phyloP scores from a whole-genome alignment of 2,888 invertebrate species.

The Macrophya annulata region DNA sequence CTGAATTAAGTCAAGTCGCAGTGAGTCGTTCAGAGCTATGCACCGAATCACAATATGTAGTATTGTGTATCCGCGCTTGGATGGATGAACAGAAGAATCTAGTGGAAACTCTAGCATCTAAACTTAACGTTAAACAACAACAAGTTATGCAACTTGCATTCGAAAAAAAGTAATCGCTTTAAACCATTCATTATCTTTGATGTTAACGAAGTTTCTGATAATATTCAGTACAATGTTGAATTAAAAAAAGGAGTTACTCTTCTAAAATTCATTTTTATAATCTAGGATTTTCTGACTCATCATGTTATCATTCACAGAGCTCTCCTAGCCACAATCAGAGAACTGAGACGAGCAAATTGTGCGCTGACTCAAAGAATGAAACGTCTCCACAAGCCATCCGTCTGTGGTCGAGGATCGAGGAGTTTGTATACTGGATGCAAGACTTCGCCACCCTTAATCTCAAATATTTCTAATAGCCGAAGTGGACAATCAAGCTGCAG shows the following conservation, averaged over 20 bases:
- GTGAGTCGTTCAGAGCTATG: conserved; percentile 71
- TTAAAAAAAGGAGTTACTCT: conserved; percentile 3
- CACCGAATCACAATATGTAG: conserved; percentile 72
- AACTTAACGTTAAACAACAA: conserved; percentile 70
- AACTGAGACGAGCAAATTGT: conserved; percentile 65
- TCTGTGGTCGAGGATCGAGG: conserved; percentile 57
- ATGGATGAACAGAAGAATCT: conserved; percentile 71
- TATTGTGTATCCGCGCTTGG: conserved; percentile 71
- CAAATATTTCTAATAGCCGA: conserved; percentile 53
- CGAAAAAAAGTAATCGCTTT: conserved; percentile 70
- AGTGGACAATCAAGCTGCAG: conserved; percentile 56
- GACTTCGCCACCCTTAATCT: conserved; percentile 35
- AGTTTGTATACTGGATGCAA: conserved; percentile 58
- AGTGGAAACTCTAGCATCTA: conserved; percentile 64
- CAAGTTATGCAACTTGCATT: conserved; percentile 66
- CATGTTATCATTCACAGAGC: conserved; percentile 64
- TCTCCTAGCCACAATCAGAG: conserved; percentile 65
- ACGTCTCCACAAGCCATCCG: conserved; percentile 57
- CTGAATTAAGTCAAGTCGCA: conserved; percentile 71
- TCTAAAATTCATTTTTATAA: not conserved
- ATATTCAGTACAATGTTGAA: not conserved
- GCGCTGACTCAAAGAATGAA: conserved; percentile 63
- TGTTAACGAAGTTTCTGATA: not conserved
- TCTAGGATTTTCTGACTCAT: not conserved
- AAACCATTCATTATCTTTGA: not conserved